Evolutionary conservation across 2,797 vertebrate genomes (phyloP).

Genomic region (Tenualosa ilisha): DNA sequence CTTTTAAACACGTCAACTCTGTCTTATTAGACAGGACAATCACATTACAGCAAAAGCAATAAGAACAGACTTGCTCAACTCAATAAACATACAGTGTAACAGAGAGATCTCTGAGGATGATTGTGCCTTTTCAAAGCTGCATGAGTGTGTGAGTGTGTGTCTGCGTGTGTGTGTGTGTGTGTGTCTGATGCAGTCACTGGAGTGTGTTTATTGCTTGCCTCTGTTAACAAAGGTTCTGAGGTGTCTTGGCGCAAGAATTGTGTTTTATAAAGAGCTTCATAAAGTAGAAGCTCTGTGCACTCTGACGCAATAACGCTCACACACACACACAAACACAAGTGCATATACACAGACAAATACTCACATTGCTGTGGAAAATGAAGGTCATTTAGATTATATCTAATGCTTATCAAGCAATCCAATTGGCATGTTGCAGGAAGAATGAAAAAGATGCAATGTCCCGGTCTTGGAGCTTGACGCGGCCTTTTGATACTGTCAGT

Average conservation of each 20-base stretch:
- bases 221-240: background rate
- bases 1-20: conserved; percentile 12
- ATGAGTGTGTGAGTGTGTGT: background rate
- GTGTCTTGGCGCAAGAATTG: background rate
- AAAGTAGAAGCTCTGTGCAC: background rate
- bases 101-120: background rate
- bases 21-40: conserved; percentile 17
- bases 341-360: background rate
- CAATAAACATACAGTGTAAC: conserved; percentile 19
- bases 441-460: background rate
- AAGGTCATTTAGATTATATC: background rate
- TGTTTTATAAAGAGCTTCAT: background rate
- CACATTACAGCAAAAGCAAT: conserved; percentile 8
- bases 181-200: background rate
- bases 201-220: background rate
- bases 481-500: background rate
- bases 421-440: background rate
- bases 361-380: background rate
- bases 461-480: background rate
- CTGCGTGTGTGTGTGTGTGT: background rate
- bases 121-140: background rate
- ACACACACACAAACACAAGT: background rate
- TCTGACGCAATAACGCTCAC: background rate
- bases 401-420: background rate
- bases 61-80: background rate